Conservation (phyloP, 2,797 vertebrate species). For the Myotis planiceps region DNA sequence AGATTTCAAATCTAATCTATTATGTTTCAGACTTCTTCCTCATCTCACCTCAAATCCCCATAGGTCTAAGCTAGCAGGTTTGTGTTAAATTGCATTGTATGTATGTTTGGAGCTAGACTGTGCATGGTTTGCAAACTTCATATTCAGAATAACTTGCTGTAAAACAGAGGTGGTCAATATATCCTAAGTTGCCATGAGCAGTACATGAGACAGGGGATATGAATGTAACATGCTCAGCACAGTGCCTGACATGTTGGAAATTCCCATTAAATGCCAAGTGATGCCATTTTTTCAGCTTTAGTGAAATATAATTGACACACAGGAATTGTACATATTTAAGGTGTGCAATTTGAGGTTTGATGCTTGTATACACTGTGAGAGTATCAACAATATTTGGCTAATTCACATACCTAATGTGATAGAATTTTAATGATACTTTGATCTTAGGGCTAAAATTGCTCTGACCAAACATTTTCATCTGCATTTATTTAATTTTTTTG, state of each 20-base stretch:
- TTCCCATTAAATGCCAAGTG: neutral
- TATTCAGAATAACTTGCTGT: neutral
- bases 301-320: neutral
- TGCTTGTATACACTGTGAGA: neutral
- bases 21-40: neutral
- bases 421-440: neutral
- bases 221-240: neutral
- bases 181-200: neutral
- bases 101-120: neutral
- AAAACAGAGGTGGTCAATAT: neutral
- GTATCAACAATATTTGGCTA: neutral
- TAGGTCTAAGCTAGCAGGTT: neutral
- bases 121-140: neutral
- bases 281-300: neutral
- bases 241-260: neutral
- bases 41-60: neutral
- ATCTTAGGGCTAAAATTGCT: neutral
- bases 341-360: neutral
- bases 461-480: neutral
- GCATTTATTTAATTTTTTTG: neutral
- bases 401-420: neutral
- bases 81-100: neutral
- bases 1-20: neutral
- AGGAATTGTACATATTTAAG: neutral
- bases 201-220: neutral